These are phyloP conservation scores for Tolmerus cingulatus DNA, from an alignment of 2,888 invertebrate species.

Conservation along the genomic window DNA sequence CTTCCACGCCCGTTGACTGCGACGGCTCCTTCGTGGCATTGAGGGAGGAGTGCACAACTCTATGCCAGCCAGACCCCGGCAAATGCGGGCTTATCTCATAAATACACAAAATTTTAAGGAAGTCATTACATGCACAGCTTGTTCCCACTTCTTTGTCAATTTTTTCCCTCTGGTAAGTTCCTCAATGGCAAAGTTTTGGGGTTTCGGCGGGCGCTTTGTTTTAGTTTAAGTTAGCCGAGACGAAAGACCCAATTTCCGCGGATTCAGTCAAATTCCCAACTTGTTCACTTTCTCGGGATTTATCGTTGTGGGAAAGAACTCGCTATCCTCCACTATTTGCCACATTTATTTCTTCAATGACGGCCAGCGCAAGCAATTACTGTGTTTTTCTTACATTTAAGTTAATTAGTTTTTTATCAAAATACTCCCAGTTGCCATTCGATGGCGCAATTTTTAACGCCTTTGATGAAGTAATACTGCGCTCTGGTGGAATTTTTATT, in stretches of 20 bases:
- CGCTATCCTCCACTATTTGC: background rate
- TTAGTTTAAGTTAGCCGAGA: constrained; percentile 17
- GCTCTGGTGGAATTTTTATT: background rate
- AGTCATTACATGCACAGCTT: constrained; percentile 43
- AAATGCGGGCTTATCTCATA: constrained; percentile 31
- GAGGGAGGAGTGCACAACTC: constrained; percentile 1
- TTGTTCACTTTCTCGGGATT: background rate
- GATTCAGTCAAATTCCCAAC: constrained; percentile 14
- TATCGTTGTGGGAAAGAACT: background rate
- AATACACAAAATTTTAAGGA: constrained; percentile 40
- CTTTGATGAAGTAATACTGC: background rate
- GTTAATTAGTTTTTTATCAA: background rate
- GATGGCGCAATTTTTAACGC: background rate
- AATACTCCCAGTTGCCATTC: background rate
- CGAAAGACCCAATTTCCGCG: constrained; percentile 20
- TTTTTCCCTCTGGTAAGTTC: constrained; percentile 1
- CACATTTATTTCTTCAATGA: background rate
- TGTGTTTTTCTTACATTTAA: background rate
- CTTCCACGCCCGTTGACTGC: background rate
- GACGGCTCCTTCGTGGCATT: background rate
- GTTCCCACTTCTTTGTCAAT: constrained; percentile 38
- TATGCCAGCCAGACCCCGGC: background rate
- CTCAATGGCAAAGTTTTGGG: constrained; percentile 18
- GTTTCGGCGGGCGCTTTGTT: constrained; percentile 11
- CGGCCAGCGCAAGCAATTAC: background rate